Percentiles rank a stretch among this genome's conserved stretches.
Conservation (phyloP, 2,797 vertebrate species). For the Smutsia gigantea region DNA sequence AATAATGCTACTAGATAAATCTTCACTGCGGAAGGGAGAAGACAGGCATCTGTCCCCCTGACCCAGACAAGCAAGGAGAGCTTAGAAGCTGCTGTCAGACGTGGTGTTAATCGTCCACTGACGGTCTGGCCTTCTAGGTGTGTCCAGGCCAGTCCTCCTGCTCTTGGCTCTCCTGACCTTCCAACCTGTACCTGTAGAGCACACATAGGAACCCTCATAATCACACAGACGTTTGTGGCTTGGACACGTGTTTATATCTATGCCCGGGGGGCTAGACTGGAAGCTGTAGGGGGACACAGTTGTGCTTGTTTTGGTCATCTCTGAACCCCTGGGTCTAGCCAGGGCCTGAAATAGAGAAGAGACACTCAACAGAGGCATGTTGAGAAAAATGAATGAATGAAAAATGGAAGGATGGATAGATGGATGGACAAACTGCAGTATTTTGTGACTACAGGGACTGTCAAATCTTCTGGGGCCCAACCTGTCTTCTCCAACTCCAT, state of each 20-base stretch:
- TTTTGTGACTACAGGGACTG: background rate
- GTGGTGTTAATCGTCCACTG: background rate
- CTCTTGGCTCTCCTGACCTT: background rate
- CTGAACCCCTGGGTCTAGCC: background rate
- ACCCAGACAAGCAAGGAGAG: background rate
- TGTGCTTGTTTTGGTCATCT: background rate
- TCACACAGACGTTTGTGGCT: background rate
- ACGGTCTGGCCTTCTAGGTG: background rate
- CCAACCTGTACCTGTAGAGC: background rate
- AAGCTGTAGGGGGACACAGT: background rate
- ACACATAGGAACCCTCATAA: accelerated
- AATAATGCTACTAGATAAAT: slow-evolving; percentile 66
- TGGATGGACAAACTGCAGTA: background rate
- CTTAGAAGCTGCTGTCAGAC: background rate
- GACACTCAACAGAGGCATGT: background rate
- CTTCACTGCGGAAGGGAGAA: slow-evolving; percentile 57
- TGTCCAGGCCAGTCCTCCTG: background rate
- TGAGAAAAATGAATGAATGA: background rate
- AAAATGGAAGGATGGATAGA: background rate
- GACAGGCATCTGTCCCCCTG: slow-evolving; percentile 14
- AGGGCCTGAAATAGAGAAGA: background rate
- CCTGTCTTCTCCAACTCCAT: background rate
- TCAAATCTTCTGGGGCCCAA: background rate
- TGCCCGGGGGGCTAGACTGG: background rate
- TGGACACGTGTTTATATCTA: background rate